Evolutionary conservation across 64 coral and sea anemone species (phyloP).

Genomic region (Cladopsammia gracilis): DNA sequence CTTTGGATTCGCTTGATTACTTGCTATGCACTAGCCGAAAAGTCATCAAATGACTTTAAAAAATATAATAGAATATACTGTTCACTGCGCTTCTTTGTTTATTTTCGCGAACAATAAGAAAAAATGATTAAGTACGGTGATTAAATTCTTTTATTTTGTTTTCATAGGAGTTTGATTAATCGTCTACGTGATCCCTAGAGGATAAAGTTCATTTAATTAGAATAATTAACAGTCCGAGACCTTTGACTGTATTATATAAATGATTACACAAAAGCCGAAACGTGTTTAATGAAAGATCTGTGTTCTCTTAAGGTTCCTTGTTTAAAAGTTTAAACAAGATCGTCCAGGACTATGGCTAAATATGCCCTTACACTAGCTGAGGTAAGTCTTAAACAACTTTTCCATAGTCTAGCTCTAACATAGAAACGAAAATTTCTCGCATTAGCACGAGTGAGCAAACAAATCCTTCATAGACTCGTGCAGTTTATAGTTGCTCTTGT

Average conservation of each 20-base stretch:
- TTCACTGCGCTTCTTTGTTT: neutral
- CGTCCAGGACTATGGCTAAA: neutral
- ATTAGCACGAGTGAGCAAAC: neutral
- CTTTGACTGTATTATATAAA: neutral
- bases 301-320: neutral
- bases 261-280: neutral
- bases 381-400: constrained; percentile 11
- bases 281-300: neutral
- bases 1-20: no score
- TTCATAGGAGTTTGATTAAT: neutral
- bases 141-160: neutral
- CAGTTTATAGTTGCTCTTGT: neutral
- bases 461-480: neutral
- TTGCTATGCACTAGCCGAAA: no score
- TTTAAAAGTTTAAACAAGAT: neutral
- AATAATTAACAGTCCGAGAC: neutral
- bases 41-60: no score
- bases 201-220: constrained; percentile 3
- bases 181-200: constrained; percentile 5
- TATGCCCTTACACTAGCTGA: constrained; percentile 8
- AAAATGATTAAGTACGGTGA: constrained; percentile 16
- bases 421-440: constrained; percentile 6
- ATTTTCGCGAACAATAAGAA: neutral
- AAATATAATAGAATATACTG: no score
- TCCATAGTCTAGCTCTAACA: neutral